Evolutionary conservation across 2,113 vertebrate species (phyloP).

Genomic region (Penelope pileata): DNA sequence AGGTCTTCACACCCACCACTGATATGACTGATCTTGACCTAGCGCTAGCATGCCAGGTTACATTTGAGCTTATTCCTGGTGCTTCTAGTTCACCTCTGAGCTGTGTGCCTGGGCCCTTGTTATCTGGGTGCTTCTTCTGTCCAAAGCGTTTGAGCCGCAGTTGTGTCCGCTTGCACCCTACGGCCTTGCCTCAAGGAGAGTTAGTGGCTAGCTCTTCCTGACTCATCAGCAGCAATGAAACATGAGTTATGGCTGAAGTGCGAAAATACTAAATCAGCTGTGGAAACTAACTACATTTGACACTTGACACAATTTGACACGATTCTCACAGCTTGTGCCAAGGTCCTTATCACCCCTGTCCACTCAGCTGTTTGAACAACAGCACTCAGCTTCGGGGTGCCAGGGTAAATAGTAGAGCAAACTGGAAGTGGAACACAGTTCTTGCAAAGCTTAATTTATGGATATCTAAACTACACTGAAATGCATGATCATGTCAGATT

Average conservation of each 20-base stretch:
- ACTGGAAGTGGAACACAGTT: background rate
- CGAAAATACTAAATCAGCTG: background rate
- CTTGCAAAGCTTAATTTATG: background rate
- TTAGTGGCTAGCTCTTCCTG: constrained; percentile 5
- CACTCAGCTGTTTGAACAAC: background rate
- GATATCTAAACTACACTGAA: background rate
- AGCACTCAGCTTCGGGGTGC: background rate
- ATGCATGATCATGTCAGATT: background rate
- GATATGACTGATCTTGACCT: background rate
- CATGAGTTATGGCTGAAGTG: background rate
- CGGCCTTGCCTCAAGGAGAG: constrained; percentile 16
- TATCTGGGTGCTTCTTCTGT: background rate
- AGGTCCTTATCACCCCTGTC: background rate
- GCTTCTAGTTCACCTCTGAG: background rate
- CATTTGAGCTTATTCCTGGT: background rate
- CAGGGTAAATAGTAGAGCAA: background rate
- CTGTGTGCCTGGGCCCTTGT: background rate
- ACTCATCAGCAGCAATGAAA: background rate
- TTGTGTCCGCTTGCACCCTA: background rate
- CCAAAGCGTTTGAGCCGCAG: background rate
- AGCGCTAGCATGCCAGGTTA: background rate
- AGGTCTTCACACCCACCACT: background rate
- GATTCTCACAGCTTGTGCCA: background rate
- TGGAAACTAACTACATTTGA: background rate
- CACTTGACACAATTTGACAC: background rate